Evolutionary conservation across 1,140 invertebrate genomes (phyloP).

Genomic region (Sycobia sp.): DNA sequence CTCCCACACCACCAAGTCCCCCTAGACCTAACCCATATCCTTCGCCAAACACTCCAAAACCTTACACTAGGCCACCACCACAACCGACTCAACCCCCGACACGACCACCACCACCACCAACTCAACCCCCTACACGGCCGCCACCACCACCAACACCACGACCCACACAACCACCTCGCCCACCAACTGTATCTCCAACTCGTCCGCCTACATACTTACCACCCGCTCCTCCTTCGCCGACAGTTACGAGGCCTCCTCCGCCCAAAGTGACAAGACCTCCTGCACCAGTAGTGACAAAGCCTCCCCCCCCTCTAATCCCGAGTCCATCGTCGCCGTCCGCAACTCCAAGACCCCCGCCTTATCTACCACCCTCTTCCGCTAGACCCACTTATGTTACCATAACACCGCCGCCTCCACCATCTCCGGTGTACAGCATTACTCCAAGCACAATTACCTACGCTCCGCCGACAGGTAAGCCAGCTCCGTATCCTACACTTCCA

Average conservation of each 20-base stretch:
- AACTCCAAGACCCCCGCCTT: neutral
- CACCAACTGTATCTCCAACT: neutral
- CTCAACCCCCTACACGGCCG: no score
- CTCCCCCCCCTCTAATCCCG: slow-evolving; percentile 13
- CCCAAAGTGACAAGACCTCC: slow-evolving; percentile 13
- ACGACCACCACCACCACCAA: slow-evolving; percentile 12
- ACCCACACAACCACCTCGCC: slow-evolving; percentile 23
- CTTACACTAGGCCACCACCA: slow-evolving; percentile 17
- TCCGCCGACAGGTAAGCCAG: slow-evolving; percentile 44
- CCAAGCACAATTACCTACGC: slow-evolving; percentile 42
- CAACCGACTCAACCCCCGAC: neutral
- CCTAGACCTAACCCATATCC: slow-evolving; percentile 1
- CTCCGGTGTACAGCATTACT: slow-evolving; percentile 47
- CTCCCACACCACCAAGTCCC: slow-evolving; percentile 9
- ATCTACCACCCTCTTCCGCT: slow-evolving; percentile 31
- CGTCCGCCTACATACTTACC: neutral
- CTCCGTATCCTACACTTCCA: slow-evolving; percentile 48
- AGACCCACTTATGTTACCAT: slow-evolving; percentile 44
- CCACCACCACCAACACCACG: neutral
- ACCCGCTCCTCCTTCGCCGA: slow-evolving; percentile 9
- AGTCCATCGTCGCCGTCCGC: neutral
- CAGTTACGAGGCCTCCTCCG: no score
- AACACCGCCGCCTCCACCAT: slow-evolving; percentile 48
- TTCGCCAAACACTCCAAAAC: slow-evolving; percentile 6
- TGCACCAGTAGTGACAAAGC: slow-evolving; percentile 6